Evolutionary conservation across 2,888 invertebrate species (phyloP).

Genomic region (Cataglyphis livida): DNA sequence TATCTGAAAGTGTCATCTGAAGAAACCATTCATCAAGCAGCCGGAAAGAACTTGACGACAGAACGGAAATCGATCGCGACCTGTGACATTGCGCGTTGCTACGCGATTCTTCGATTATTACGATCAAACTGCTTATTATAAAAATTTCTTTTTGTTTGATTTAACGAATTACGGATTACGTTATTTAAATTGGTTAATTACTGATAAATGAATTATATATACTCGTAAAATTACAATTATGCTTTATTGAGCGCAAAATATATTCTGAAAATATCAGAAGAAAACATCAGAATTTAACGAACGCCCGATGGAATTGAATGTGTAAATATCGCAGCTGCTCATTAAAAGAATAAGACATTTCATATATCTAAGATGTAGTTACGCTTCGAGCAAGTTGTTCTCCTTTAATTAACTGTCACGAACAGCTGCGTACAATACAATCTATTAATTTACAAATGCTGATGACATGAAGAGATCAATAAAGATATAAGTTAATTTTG

Average conservation of each 20-base stretch:
- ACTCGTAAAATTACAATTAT: neutral
- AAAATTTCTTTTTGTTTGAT: neutral
- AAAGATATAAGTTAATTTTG: constrained; percentile 60
- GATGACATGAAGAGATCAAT: constrained; percentile 29
- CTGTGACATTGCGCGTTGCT: neutral
- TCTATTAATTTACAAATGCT: constrained; percentile 66
- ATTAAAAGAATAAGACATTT: constrained; percentile 57
- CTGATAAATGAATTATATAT: constrained; percentile 2
- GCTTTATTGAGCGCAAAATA: neutral
- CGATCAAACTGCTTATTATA: neutral
- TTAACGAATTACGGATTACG: neutral
- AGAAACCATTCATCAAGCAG: constrained; percentile 59
- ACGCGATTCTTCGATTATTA: constrained; percentile 7
- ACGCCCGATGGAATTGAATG: constrained; percentile 39
- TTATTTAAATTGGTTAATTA: neutral
- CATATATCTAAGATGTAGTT: constrained; percentile 41
- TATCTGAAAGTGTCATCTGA: constrained; percentile 54
- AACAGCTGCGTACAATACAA: constrained; percentile 67
- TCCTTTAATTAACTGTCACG: constrained; percentile 73
- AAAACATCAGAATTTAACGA: neutral
- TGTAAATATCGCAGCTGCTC: constrained; percentile 53
- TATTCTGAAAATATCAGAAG: neutral
- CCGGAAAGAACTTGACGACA: constrained; percentile 48
- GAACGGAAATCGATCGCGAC: constrained; percentile 44
- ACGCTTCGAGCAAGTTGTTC: constrained; percentile 58